Evolutionary conservation across 2,888 invertebrate species (phyloP).

Genomic region (Dynastes grantii): DNA sequence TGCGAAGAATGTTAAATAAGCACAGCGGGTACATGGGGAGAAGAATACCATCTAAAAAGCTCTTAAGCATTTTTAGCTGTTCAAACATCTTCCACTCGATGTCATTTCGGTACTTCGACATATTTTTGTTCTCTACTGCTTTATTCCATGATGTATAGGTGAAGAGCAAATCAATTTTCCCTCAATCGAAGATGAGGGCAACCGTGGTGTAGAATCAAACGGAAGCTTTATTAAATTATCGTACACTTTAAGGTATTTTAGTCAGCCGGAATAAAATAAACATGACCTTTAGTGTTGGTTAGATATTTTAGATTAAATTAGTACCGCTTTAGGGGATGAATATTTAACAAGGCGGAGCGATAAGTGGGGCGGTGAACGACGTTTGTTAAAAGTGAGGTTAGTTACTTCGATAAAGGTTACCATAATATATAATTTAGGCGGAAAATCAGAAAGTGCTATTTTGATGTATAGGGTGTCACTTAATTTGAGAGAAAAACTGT

Average conservation of each 20-base stretch:
- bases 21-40: background rate
- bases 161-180: constrained; percentile 42
- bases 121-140: background rate
- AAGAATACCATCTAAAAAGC: constrained; percentile 16
- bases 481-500: too few species aligned
- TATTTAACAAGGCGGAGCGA: constrained; percentile 22
- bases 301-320: constrained; percentile 18
- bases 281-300: constrained; percentile 32
- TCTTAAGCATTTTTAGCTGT: constrained; percentile 40
- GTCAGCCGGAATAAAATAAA: constrained; percentile 28
- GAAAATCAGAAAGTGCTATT: too few species aligned
- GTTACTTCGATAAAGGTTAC: too few species aligned
- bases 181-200: background rate
- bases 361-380: background rate
- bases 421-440: too few species aligned
- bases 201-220: background rate
- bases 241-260: constrained; percentile 29
- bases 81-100: constrained; percentile 43
- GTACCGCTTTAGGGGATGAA: constrained; percentile 15
- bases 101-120: constrained; percentile 39
- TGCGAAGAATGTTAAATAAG: constrained; percentile 24
- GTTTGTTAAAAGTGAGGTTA: too few species aligned
- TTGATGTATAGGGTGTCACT: too few species aligned
- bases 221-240: constrained; percentile 35
- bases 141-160: constrained; percentile 20